These are phyloP conservation scores for Aporrectodea caliginosa DNA, from an alignment of 1,140 invertebrate genomes.

Conservation along the genomic window DNA sequence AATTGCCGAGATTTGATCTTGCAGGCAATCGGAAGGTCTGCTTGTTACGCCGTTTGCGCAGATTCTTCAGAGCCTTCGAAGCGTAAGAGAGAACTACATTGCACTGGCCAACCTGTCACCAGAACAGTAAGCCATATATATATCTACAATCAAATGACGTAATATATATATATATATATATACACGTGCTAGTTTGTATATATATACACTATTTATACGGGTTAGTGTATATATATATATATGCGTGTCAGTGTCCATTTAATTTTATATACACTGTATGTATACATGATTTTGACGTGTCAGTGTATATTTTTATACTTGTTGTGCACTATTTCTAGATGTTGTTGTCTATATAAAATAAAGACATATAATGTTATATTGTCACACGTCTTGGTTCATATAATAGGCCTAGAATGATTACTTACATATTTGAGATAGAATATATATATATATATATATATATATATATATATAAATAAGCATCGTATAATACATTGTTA, in stretches of 20 bases:
- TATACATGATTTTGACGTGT: not conserved
- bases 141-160: no score
- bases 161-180: not conserved
- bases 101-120: slow-evolving; percentile 63
- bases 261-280: not conserved
- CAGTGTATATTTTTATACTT: no score
- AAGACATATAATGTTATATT: no score
- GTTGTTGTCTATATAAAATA: no score
- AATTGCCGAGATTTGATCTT: slow-evolving; percentile 58
- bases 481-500: no score
- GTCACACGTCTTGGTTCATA: no score
- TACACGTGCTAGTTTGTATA: not conserved
- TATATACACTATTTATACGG: not conserved
- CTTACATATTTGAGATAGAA: no score
- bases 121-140: not conserved
- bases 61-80: slow-evolving; percentile 94
- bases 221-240: not conserved
- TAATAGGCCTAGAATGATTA: no score
- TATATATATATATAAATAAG: no score
- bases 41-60: slow-evolving; percentile 99
- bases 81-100: slow-evolving; percentile 95
- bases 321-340: no score
- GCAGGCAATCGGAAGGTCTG: slow-evolving; percentile 94
- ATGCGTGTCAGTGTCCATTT: not conserved
- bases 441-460: no score